These are phyloP conservation scores for Scomber scombrus DNA, from an alignment of 2,113 vertebrate genomes.

Conservation along the genomic window DNA sequence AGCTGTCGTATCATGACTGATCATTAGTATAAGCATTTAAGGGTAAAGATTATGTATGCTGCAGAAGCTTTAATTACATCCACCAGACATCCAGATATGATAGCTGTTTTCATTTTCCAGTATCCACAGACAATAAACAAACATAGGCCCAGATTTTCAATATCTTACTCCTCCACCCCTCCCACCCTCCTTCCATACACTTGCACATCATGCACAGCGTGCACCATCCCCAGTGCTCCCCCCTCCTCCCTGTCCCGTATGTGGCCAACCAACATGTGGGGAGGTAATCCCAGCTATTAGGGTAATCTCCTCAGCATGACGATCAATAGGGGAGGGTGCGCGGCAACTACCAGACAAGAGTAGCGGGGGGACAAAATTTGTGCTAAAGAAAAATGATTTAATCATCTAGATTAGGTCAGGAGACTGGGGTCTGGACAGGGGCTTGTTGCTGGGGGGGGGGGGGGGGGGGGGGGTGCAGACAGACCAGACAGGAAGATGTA, in stretches of 20 bases:
- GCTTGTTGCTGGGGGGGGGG: slow-evolving; percentile 56
- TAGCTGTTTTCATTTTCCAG: not conserved
- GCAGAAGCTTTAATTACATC: slow-evolving; percentile 36
- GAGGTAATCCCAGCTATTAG: slow-evolving; percentile 87
- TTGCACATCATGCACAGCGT: slow-evolving; percentile 76
- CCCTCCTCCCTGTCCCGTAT: slow-evolving; percentile 61
- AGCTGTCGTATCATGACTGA: slow-evolving; percentile 47
- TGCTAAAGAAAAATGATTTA: slow-evolving; percentile 84
- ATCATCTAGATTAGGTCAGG: slow-evolving; percentile 87
- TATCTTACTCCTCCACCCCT: slow-evolving; percentile 46
- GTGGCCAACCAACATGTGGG: slow-evolving; percentile 85
- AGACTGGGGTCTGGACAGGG: slow-evolving; percentile 76
- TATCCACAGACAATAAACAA: slow-evolving; percentile 48
- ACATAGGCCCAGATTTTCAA: slow-evolving; percentile 46
- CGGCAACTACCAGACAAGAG: slow-evolving; percentile 71
- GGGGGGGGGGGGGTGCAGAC: slow-evolving; percentile 70
- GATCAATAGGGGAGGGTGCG: slow-evolving; percentile 85
- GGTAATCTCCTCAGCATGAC: slow-evolving; percentile 87
- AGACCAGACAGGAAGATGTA: slow-evolving; percentile 72
- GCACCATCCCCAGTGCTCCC: slow-evolving; percentile 54
- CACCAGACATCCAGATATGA: slow-evolving; percentile 8
- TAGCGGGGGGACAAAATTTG: slow-evolving; percentile 77
- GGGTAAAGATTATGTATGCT: slow-evolving; percentile 26
- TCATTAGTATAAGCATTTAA: slow-evolving; percentile 17
- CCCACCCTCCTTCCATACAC: slow-evolving; percentile 48